Conservation (phyloP, 2,888 invertebrate species). For the Drosophila tripunctata region DNA sequence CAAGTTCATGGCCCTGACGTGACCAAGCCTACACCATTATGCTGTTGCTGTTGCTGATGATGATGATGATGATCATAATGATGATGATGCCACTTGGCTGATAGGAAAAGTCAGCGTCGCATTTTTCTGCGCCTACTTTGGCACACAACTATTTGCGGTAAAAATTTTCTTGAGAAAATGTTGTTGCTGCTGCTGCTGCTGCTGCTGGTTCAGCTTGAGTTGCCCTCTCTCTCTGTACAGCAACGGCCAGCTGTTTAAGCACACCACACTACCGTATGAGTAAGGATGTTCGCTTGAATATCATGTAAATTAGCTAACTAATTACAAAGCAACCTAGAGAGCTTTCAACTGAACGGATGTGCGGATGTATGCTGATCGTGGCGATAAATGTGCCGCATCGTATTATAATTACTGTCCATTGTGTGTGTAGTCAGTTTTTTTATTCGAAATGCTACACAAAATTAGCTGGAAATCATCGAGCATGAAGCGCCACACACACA, state of each 20-base stretch:
- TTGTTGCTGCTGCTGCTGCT: not conserved
- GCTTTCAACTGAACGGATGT: conserved; percentile 59
- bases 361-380: conserved; percentile 73
- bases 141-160: conserved; percentile 65
- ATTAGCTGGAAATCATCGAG: conserved; percentile 76
- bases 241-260: conserved; percentile 34
- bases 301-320: conserved; percentile 69
- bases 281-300: conserved; percentile 65
- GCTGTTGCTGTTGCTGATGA: conserved; percentile 16
- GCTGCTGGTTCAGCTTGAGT: conserved; percentile 13
- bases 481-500: conserved; percentile 64
- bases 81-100: conserved; percentile 70
- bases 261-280: conserved; percentile 12
- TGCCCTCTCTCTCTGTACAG: conserved; percentile 30
- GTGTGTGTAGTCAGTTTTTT: conserved; percentile 50
- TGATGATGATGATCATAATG: conserved; percentile 32
- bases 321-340: conserved; percentile 52
- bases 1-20: conserved; percentile 75
- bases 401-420: conserved; percentile 72
- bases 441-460: conserved; percentile 46
- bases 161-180: conserved; percentile 67
- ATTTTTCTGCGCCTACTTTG: conserved; percentile 74
- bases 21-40: conserved; percentile 46
- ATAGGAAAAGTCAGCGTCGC: conserved; percentile 66
- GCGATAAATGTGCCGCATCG: conserved; percentile 75